A percentile compares a stretch with the other conserved stretches of the same genome.
phyloP scores from a whole-genome alignment of 2,888 invertebrate species.

The Chloroclysta siterata region DNA sequence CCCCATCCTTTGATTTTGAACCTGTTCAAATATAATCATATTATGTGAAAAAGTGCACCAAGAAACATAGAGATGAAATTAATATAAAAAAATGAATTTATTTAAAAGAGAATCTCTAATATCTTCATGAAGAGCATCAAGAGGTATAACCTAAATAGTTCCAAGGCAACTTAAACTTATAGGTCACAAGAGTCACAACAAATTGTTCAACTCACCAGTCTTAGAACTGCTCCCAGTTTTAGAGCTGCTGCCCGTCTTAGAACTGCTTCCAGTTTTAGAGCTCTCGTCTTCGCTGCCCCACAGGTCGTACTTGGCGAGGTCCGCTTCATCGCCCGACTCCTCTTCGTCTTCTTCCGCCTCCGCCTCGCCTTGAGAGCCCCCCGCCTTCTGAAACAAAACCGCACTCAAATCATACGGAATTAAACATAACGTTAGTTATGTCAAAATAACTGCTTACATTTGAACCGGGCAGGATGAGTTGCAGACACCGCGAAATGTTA shows the following conservation, averaged over 20 bases:
- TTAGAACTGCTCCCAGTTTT: conserved; percentile 6
- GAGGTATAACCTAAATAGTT: too few relatives aligned
- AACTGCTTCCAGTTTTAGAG: conserved; percentile 59
- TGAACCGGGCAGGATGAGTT: conserved; percentile 10
- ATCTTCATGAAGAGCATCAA: too few relatives aligned
- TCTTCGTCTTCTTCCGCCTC: conserved; percentile 86
- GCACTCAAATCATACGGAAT: conserved; percentile 27
- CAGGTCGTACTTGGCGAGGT: conserved; percentile 91
- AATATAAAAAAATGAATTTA: too few relatives aligned
- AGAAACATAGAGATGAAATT: too few relatives aligned
- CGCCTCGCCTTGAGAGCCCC: conserved; percentile 67
- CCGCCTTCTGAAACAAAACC: conserved; percentile 74
- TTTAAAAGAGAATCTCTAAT: too few relatives aligned
- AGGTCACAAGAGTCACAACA: not conserved
- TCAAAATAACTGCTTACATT: conserved; percentile 25
- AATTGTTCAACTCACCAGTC: conserved; percentile 19
- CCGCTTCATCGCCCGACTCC: conserved; percentile 87
- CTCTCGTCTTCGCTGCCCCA: conserved; percentile 88
- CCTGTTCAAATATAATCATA: conserved; percentile 48
- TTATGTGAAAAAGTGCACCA: conserved; percentile 1
- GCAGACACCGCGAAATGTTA: not conserved
- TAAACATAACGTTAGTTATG: conserved; percentile 5
- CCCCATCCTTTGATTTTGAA: conserved; percentile 62
- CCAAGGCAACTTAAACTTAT: too few relatives aligned
- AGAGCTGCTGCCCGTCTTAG: conserved; percentile 56